Percentiles rank a stretch among this genome's conserved stretches.
These are phyloP conservation scores for Platynereis dumerilii DNA, from an alignment of 2,888 invertebrate genomes.

Conservation along the genomic window DNA sequence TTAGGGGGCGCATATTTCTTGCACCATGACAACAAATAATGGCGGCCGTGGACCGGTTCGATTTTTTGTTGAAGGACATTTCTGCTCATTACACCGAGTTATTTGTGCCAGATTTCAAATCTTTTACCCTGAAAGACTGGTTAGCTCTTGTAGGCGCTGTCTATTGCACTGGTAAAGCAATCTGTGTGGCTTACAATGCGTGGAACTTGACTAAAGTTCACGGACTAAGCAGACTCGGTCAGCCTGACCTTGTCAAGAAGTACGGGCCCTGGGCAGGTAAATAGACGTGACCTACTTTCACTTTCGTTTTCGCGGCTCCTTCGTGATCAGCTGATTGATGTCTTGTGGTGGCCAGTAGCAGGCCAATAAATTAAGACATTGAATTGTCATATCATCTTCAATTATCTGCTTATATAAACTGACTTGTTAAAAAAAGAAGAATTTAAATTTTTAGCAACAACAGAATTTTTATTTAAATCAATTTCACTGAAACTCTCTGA, in stretches of 20 bases:
- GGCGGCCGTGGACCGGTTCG: slow-evolving; percentile 51
- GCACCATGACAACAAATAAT: too few species aligned
- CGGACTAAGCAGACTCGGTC: slow-evolving; percentile 41
- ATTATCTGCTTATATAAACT: too few species aligned
- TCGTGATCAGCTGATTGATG: too few species aligned
- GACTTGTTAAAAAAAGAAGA: too few species aligned
- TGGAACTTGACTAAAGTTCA: slow-evolving; percentile 45
- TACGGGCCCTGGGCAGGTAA: slow-evolving; percentile 88
- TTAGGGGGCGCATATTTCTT: too few species aligned
- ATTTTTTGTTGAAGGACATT: slow-evolving; percentile 46
- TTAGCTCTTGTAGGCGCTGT: slow-evolving; percentile 50
- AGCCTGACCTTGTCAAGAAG: slow-evolving; percentile 64
- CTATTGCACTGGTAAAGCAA: slow-evolving; percentile 44
- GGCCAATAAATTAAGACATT: too few species aligned
- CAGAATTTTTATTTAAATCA: too few species aligned
- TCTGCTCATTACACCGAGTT: slow-evolving; percentile 36
- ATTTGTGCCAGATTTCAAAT: slow-evolving; percentile 3
- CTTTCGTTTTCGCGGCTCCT: too few species aligned
- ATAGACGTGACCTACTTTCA: slow-evolving; percentile 4
- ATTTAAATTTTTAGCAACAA: too few species aligned
- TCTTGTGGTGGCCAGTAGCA: too few species aligned
- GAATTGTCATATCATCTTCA: too few species aligned
- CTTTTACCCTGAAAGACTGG: slow-evolving; percentile 41
- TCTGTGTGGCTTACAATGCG: slow-evolving; percentile 33
- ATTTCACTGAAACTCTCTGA: too few species aligned